These are phyloP conservation scores for Epicauta chinensis DNA, from an alignment of 1,140 invertebrate species.

Conservation along the genomic window DNA sequence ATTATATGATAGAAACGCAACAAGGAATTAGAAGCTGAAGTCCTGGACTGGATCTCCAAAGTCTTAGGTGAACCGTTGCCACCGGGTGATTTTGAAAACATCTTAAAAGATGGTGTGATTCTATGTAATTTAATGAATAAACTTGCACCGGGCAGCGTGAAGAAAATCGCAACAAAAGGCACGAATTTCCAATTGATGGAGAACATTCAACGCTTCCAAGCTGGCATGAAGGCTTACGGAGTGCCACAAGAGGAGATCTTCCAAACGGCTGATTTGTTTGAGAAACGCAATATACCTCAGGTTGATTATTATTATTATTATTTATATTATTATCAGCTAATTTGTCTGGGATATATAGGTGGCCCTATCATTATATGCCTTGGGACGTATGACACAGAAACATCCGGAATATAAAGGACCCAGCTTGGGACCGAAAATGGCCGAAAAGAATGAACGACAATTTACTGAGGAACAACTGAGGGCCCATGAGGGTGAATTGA, in stretches of 20 bases:
- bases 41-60: conserved; percentile 83
- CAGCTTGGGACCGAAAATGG: conserved; percentile 86
- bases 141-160: conserved; percentile 87
- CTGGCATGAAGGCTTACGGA: conserved; percentile 87
- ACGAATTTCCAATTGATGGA: conserved; percentile 99
- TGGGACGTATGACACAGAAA: conserved; percentile 73
- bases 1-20: conserved; percentile 74
- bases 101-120: conserved; percentile 85
- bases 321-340: background rate
- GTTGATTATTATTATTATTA: conserved; percentile 51
- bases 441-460: conserved; percentile 85
- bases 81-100: conserved; percentile 79
- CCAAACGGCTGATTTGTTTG: conserved; percentile 96
- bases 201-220: conserved; percentile 96
- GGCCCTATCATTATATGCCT: conserved; percentile 32
- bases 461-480: conserved; percentile 94
- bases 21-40: conserved; percentile 87
- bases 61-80: conserved; percentile 86
- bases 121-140: conserved; percentile 95
- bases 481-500: conserved; percentile 82
- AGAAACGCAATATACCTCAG: conserved; percentile 93
- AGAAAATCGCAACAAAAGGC: conserved; percentile 93
- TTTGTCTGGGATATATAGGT: conserved; percentile 27
- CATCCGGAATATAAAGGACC: conserved; percentile 90
- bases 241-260: conserved; percentile 97